These are phyloP conservation scores for Anastatus disparis DNA, from an alignment of 1,140 invertebrate genomes.

Conservation along the genomic window DNA sequence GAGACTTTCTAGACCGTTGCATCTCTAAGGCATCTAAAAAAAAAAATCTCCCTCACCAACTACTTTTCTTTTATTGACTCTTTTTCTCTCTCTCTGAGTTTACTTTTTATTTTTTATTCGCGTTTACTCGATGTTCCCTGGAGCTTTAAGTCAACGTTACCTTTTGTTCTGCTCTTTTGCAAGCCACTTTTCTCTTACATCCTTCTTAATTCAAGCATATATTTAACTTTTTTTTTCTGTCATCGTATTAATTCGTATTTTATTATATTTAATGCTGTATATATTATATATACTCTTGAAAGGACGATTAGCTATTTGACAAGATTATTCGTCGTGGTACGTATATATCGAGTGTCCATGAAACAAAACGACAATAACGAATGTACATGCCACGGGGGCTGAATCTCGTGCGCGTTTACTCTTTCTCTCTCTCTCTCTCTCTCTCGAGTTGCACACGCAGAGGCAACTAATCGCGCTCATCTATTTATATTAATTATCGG, in stretches of 20 bases:
- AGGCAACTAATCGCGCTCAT: conserved; percentile 62
- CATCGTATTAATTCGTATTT: too few species aligned
- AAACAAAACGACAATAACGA: conserved; percentile 30
- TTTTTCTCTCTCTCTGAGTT: background rate
- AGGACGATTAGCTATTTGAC: conserved; percentile 52
- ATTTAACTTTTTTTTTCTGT: too few species aligned
- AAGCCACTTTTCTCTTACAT: too few species aligned
- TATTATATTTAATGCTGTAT: too few species aligned
- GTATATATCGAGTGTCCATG: conserved; percentile 15
- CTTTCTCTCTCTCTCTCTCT: background rate
- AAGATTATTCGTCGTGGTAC: too few species aligned
- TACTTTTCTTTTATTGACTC: background rate
- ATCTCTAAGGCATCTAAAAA: background rate
- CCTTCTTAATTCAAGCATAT: conserved; percentile 26
- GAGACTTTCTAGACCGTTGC: background rate
- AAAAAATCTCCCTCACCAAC: background rate
- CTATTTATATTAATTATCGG: conserved; percentile 70
- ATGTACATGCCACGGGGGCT: conserved; percentile 9
- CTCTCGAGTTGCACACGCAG: background rate
- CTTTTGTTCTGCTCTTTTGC: too few species aligned
- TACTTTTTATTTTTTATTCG: too few species aligned
- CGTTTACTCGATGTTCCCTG: too few species aligned
- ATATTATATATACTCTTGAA: too few species aligned
- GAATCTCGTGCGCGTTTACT: background rate
- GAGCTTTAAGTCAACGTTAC: too few species aligned